Conservation (phyloP, 2,888 invertebrate genomes). For the Habrosyne pyritoides region DNA sequence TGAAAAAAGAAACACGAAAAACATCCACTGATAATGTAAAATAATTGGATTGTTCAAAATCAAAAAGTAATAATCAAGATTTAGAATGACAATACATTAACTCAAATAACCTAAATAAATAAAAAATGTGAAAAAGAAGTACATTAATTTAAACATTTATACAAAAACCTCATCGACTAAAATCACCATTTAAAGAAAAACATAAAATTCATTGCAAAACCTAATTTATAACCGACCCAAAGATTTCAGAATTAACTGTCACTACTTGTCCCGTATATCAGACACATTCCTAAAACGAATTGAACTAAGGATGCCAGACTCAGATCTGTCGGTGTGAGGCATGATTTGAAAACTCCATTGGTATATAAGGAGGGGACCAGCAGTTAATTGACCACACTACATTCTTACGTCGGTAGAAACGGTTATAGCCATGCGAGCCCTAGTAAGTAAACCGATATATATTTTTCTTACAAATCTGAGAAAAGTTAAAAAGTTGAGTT, state of each 20-base stretch:
- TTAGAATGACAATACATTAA: too few species aligned
- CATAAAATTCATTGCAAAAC: neutral
- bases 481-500: neutral
- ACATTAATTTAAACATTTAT: neutral
- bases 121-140: too few species aligned
- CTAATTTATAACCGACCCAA: neutral
- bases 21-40: neutral
- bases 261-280: conserved; percentile 3
- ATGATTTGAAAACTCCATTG: conserved; percentile 48
- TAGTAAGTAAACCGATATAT: conserved; percentile 57
- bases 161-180: neutral
- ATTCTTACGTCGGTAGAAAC: conserved; percentile 51
- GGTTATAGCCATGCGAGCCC: conserved; percentile 60
- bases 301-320: conserved; percentile 43
- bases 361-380: conserved; percentile 66
- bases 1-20: too few species aligned
- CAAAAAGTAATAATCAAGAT: neutral
- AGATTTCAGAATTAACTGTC: neutral
- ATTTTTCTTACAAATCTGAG: conserved; percentile 2
- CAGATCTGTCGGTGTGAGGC: conserved; percentile 18
- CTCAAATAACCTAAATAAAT: too few species aligned
- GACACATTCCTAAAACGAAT: neutral
- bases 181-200: neutral
- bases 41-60: neutral
- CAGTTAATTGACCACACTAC: conserved; percentile 55